Evolutionary conservation across 2,113 vertebrate genomes (phyloP).

Genomic region (Solea senegalensis): DNA sequence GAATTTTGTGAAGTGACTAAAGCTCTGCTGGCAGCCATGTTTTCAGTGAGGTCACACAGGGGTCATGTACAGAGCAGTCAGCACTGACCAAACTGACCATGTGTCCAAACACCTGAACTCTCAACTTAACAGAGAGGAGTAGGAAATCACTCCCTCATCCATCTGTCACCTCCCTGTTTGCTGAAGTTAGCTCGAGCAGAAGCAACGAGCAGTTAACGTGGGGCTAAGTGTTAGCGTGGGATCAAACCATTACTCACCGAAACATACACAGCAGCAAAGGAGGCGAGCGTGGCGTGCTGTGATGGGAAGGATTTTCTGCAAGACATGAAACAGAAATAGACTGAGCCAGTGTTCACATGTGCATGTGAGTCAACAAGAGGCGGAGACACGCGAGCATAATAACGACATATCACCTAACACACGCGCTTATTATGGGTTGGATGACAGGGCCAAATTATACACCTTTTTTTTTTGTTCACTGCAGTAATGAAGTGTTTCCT

Average conservation of each 20-base stretch:
- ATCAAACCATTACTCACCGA: conserved; percentile 88
- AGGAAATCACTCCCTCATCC: not conserved
- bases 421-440: not conserved
- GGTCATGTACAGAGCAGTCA: no score
- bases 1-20: no score
- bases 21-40: no score
- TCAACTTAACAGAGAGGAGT: no score
- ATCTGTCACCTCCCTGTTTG: not conserved
- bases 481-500: not conserved
- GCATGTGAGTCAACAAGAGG: conserved; percentile 22
- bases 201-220: not conserved
- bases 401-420: conserved; percentile 1
- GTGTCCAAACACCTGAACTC: no score
- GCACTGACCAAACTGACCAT: no score
- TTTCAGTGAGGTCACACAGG: no score
- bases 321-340: conserved; percentile 63
- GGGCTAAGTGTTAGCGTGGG: not conserved
- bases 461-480: not conserved
- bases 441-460: conserved; percentile 2
- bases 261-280: conserved; percentile 96
- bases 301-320: conserved; percentile 98
- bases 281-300: conserved; percentile 96
- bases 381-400: not conserved
- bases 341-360: conserved; percentile 3
- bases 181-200: not conserved